These are phyloP conservation scores for Nyctibius bracteatus DNA, from an alignment of 2,113 vertebrate species.

Conservation along the genomic window DNA sequence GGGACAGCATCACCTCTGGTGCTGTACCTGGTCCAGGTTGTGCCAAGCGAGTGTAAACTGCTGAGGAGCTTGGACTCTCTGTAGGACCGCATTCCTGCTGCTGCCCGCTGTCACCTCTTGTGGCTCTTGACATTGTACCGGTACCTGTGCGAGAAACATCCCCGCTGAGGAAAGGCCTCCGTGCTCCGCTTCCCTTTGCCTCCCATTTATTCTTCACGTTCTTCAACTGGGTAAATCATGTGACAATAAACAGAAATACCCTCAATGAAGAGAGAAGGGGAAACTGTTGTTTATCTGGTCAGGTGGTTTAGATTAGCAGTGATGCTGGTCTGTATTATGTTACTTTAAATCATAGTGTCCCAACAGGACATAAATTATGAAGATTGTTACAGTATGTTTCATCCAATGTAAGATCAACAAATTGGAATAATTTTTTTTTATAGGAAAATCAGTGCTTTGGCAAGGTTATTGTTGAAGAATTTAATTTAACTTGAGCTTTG, in stretches of 20 bases:
- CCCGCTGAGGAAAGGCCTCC: constrained; percentile 43
- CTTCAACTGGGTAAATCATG: constrained; percentile 82
- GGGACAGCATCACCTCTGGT: neutral
- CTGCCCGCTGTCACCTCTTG: constrained; percentile 60
- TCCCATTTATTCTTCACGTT: constrained; percentile 67
- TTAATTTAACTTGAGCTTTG: constrained; percentile 77
- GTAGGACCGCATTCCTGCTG: constrained; percentile 58
- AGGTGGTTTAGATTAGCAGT: constrained; percentile 97
- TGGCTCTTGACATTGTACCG: constrained; percentile 56
- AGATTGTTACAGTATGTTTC: constrained; percentile 87
- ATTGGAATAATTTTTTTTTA: constrained; percentile 85
- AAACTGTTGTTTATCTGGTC: constrained; percentile 84
- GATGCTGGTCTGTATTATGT: constrained; percentile 92
- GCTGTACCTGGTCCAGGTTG: constrained; percentile 38
- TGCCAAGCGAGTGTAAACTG: neutral
- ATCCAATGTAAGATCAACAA: constrained; percentile 85
- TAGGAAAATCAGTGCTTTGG: constrained; percentile 84
- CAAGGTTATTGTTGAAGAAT: constrained; percentile 77
- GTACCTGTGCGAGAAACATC: constrained; percentile 63
- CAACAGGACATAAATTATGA: constrained; percentile 93
- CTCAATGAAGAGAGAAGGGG: constrained; percentile 78
- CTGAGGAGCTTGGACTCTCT: neutral
- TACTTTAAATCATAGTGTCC: constrained; percentile 92
- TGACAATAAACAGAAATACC: constrained; percentile 93
- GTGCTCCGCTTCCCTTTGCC: constrained; percentile 56